These are phyloP conservation scores for Pegoplata infirma DNA, from an alignment of 2,888 invertebrate genomes.

Conservation along the genomic window DNA sequence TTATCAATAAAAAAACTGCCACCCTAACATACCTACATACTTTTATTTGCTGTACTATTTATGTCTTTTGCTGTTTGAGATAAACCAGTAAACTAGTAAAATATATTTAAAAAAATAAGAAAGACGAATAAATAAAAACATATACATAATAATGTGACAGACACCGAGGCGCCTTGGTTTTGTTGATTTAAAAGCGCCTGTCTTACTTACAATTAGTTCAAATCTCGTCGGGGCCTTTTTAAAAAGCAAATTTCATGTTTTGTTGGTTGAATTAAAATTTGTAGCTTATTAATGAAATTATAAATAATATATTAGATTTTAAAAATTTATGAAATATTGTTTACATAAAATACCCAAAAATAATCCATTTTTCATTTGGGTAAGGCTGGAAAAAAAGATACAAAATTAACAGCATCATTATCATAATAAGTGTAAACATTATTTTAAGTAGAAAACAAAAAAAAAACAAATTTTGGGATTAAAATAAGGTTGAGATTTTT, in stretches of 20 bases:
- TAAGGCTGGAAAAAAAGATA: no score
- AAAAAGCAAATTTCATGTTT: no score
- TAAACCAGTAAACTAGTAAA: not conserved
- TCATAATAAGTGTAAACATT: no score
- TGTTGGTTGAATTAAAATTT: no score
- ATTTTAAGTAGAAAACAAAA: no score
- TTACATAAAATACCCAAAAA: not conserved
- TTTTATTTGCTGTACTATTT: not conserved
- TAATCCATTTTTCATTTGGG: no score
- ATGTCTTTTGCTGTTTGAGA: not conserved
- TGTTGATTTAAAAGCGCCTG: not conserved
- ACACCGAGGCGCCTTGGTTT: slow-evolving; percentile 16
- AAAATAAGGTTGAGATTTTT: no score
- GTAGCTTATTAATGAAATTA: not conserved
- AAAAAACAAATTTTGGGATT: no score
- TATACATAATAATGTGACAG: slow-evolving; percentile 21
- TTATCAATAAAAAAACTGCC: not conserved
- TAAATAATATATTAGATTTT: not conserved
- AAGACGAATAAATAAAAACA: no score
- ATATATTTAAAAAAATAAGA: not conserved
- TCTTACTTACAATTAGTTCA: no score
- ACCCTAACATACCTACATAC: not conserved
- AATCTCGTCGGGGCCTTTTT: no score
- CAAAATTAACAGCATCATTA: no score
- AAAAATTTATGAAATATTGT: not conserved